These are phyloP conservation scores for Aphodius sticticus DNA, from an alignment of 2,888 invertebrate genomes.

Conservation along the genomic window DNA sequence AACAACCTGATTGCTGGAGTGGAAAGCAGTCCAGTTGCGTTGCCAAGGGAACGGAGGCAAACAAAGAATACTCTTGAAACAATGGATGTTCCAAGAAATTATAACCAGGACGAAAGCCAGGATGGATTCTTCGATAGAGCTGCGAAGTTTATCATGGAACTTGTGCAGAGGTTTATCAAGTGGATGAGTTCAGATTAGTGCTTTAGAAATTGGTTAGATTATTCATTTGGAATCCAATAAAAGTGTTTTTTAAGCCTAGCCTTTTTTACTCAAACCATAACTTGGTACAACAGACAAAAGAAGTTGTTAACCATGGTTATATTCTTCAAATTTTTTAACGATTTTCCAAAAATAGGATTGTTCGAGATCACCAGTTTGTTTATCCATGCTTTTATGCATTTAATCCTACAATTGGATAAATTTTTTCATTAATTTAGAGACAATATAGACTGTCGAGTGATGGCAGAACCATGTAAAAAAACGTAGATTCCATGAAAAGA, in stretches of 20 bases:
- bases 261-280: too few relatives aligned
- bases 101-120: conserved; percentile 32
- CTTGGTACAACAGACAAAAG: too few relatives aligned
- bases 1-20: conserved; percentile 26
- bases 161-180: conserved; percentile 59
- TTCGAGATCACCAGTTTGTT: too few relatives aligned
- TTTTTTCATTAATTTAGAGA: too few relatives aligned
- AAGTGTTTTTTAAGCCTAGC: background rate
- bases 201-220: background rate
- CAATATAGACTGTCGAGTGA: too few relatives aligned
- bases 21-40: conserved; percentile 22
- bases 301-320: too few relatives aligned
- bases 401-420: too few relatives aligned
- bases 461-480: too few relatives aligned
- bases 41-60: conserved; percentile 42
- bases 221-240: background rate
- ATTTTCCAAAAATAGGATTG: too few relatives aligned
- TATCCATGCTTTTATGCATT: too few relatives aligned
- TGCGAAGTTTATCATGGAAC: conserved; percentile 59
- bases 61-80: conserved; percentile 32
- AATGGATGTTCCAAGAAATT: conserved; percentile 20
- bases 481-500: too few relatives aligned
- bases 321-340: too few relatives aligned
- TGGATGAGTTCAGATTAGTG: conserved; percentile 57
- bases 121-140: conserved; percentile 59